Percentiles rank a stretch among this genome's conserved stretches.
Evolutionary conservation across 2,888 invertebrate species (phyloP).

Genomic region (Cyclophora albipunctata): DNA sequence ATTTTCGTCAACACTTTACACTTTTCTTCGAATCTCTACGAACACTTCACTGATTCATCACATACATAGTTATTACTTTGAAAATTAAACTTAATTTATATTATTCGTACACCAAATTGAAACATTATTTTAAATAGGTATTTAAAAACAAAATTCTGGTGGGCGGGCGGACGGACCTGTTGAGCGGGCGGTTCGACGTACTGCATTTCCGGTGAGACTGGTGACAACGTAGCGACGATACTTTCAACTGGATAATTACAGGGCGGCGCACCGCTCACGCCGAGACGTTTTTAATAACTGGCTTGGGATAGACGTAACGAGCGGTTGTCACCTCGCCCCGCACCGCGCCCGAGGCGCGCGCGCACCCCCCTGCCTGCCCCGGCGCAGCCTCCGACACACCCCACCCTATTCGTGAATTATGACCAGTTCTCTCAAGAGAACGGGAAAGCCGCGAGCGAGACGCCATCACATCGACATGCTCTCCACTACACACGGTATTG

Average conservation of each 20-base stretch:
- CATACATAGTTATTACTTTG: no score
- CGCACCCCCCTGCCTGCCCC: conserved; percentile 46
- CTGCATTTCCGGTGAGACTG: conserved; percentile 67
- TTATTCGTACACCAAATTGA: no score
- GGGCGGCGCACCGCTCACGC: conserved; percentile 74
- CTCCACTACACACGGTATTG: conserved; percentile 35
- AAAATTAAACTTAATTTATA: neutral
- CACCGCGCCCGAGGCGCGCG: conserved; percentile 44
- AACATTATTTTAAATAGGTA: no score
- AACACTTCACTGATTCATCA: no score
- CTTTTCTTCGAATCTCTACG: neutral
- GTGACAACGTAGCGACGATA: conserved; percentile 64
- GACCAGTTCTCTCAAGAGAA: conserved; percentile 43
- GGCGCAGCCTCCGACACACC: conserved; percentile 58
- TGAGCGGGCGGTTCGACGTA: conserved; percentile 72
- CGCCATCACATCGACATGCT: conserved; percentile 27
- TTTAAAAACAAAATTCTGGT: conserved; percentile 7
- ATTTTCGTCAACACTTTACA: neutral
- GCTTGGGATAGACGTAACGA: conserved; percentile 74
- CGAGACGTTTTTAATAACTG: conserved; percentile 78
- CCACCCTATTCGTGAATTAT: conserved; percentile 60
- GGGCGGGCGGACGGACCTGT: conserved; percentile 69
- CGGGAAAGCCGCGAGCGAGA: conserved; percentile 37
- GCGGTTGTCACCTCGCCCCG: conserved; percentile 74
- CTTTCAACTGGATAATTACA: conserved; percentile 72